Evolutionary conservation across 2,888 invertebrate species (phyloP).

Genomic region (Sarcophaga variegata): DNA sequence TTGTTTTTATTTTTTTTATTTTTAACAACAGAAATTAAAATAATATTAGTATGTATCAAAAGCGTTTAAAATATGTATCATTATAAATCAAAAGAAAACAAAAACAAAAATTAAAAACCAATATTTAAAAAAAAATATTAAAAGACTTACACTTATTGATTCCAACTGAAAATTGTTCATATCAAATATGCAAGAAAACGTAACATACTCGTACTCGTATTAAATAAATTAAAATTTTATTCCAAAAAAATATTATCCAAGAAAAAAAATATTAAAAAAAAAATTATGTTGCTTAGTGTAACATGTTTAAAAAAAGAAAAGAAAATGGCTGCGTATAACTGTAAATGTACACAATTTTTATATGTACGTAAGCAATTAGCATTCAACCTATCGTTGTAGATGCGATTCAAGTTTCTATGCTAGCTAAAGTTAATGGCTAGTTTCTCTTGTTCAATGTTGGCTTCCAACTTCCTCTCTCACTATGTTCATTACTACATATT

Average conservation of each 20-base stretch:
- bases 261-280: not conserved
- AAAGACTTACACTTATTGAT: constrained; percentile 75
- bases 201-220: constrained; percentile 41
- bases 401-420: too few relatives aligned
- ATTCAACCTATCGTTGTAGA: too few relatives aligned
- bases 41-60: constrained; percentile 3
- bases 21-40: constrained; percentile 29
- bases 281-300: constrained; percentile 30
- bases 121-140: constrained; percentile 45
- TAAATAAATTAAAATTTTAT: not conserved
- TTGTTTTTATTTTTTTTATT: constrained; percentile 45
- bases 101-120: constrained; percentile 36
- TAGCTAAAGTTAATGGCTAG: too few relatives aligned
- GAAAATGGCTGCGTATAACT: not conserved
- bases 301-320: constrained; percentile 6
- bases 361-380: too few relatives aligned
- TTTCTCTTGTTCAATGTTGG: too few relatives aligned
- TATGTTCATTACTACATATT: too few relatives aligned
- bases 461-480: too few relatives aligned
- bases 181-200: constrained; percentile 68
- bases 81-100: constrained; percentile 49
- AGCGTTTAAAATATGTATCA: constrained; percentile 21
- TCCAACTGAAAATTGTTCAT: constrained; percentile 73
- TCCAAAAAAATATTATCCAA: constrained; percentile 6
- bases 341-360: too few relatives aligned